Evolutionary conservation across 2,888 invertebrate genomes (phyloP), one percentile per base, ranked within the genome.

Genomic region (Trypoxylon attenuatum): DNA sequence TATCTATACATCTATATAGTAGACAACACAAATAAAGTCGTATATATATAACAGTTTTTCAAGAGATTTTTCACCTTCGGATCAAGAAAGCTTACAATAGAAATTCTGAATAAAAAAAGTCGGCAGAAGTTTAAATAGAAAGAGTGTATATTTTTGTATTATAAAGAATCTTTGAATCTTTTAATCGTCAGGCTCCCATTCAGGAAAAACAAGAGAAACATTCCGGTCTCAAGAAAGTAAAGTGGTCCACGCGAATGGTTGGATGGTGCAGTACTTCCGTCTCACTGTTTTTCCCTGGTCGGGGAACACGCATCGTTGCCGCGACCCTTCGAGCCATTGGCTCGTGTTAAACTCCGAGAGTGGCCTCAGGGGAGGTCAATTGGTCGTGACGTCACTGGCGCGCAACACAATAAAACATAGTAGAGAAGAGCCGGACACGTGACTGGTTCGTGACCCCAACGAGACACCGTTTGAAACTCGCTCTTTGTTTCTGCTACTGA

Each of bases 341-440:
- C 71, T 77, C 62, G 70, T 65, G 69, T 71, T 75, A 73, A 78
- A 70, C 72, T 69, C 64, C 69, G 56, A 33, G 43, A 66, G 55
- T 71, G 73, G 72, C 76, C 69, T 58, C 74, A 52, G 61, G 67
- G 68, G 70, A 78, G 78, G 76, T 78, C 76, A 76, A 76, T 76
- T 81, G 79, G 65, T 65, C 74, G 71, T 81, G 78, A 80, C 80
- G 80, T 80, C 80, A 80, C 59, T 62, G 66, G 61, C 67, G n/a
- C n/a, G 70, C 69, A 77, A 77, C 73, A 71, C 72, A 73, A 75
- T 80, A 66, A 77, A 76, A 74, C 65, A 65, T 70, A 71, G 75
- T 75, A 66, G 73, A 67, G 60, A 60, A 71, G 54, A 64, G 66
- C 61, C 56, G 50, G 61, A 66, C 75, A 69, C 64, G 76, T 78